phyloP scores from a whole-genome alignment of 2,797 vertebrate species.

The Percopsis omiscomaycus region DNA sequence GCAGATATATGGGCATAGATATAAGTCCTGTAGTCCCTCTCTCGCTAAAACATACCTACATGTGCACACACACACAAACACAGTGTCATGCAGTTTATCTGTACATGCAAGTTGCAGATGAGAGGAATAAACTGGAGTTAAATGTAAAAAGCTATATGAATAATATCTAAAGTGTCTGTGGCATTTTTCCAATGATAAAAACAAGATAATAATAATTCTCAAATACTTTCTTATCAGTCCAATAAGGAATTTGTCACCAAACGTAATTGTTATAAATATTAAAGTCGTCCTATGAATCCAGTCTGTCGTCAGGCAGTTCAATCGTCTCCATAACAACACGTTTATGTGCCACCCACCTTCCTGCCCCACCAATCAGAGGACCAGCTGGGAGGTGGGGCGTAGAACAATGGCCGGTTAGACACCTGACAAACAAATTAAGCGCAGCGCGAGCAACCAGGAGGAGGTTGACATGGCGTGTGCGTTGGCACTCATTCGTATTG shows the following conservation, averaged over 20 bases:
- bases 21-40: neutral
- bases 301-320: constrained; percentile 39
- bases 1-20: neutral
- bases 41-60: neutral
- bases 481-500: neutral
- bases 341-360: constrained; percentile 61
- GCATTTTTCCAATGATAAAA: neutral
- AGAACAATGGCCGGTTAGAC: constrained; percentile 56
- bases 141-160: too few relatives aligned
- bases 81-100: neutral
- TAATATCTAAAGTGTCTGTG: too few relatives aligned
- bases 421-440: constrained; percentile 71
- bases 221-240: too few relatives aligned
- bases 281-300: neutral
- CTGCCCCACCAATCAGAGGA: constrained; percentile 66
- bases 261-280: too few relatives aligned
- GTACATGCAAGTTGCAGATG: too few relatives aligned
- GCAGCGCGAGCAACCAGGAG: constrained; percentile 54
- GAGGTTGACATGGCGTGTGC: neutral
- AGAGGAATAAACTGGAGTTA: too few relatives aligned
- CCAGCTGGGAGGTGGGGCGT: constrained; percentile 58
- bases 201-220: neutral
- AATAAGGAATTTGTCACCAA: too few relatives aligned
- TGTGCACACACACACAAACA: constrained; percentile 8
- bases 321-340: constrained; percentile 59